Evolutionary conservation across 2,888 invertebrate genomes (phyloP), one percentile per base, ranked within the genome.

Genomic region (Griposia aprilina): DNA sequence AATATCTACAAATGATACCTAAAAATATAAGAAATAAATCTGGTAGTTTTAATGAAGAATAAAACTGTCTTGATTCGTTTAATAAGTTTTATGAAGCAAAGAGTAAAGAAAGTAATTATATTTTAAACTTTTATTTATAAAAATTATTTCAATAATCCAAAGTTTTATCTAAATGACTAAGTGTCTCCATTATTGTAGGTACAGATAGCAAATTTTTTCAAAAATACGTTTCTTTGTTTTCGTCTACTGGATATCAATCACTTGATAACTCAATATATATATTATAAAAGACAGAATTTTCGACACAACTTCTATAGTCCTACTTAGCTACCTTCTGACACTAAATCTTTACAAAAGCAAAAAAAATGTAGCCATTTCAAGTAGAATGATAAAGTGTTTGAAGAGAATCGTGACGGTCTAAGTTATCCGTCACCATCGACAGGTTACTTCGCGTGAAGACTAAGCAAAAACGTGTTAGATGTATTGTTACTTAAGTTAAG

Each of bases 371-470:
- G 73, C n/a, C 6, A 66, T 74, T 84, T 66, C 36, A 67, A 52
- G 50, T 36, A 48, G 36, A 79, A 67, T 70, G 57, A 59, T 71
- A 26, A 67, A 74, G 52, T 67, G 48, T 57, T 30, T 20, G 23
- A 66, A 71, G 57, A 78, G 50, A 71, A 77, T 45, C 48, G 57
- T 71, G 70, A 71, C 74, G 67, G 80, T 63, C 26, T 36, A 30
- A 62, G 59, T 80, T 68, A 82, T 68, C 67, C 23, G 30, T 80
- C 74, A 65, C 74, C 55, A 79, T 84, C 52, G 70, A 80, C 70
- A 84, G 11, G 57, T 71, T 73, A 77, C 55, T 74, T 59, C n/a
- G n/a, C 41, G 62, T n/a, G 23, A 67, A 70, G 66, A 63, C 48
- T 62, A 36, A 70, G 69, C 50, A 57, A 62, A 81, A 68, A 36